Evolutionary conservation across 2,797 vertebrate genomes (phyloP), one percentile per base, ranked within the genome.

Genomic region (Girardinus metallicus): DNA sequence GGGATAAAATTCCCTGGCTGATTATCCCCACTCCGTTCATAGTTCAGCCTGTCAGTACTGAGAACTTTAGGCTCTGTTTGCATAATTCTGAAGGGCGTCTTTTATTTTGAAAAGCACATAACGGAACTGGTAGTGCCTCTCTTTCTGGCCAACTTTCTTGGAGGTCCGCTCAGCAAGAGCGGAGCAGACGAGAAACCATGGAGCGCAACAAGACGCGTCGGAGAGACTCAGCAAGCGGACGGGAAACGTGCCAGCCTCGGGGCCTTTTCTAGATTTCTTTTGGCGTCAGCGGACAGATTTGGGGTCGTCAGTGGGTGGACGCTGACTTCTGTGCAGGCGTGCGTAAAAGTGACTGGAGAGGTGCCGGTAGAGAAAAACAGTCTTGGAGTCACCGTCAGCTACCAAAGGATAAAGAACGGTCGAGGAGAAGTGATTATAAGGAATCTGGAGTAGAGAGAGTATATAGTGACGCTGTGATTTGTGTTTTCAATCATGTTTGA

Each of bases 171-270:
- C 46, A 72, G 85, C 86, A 73, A 79, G 86, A 83, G 91, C 83
- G 76, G 79, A 89, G 31, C 87, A 83, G 82, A 82, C 77, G 51
- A 86, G 83, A 88, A 82, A 90, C 72, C 91, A 93, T 93, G 93
- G 91, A 93, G 92, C 92, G 90, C 91, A 92, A 91, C 89, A 91
- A 89, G 88, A 91, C 90, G 80, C 90, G 83, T 64, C 21, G 92
- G 90, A 90, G 89, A 84, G 77, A 74, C 60, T 81, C 87, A 76
- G 34, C 76, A 6, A 82, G 84, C 82, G 76, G 79, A 81, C 78
- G 68, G 84, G 82, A 78, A 15, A 72, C 83, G 86, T 31, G 75
- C 49, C 88, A 85, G 75, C 74, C 74, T 80, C 72, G 78, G 36
- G 62, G 82, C 76, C 70, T 75, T 75, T 31, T 87, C 4, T 87